A percentile compares a stretch with the other conserved stretches of the same genome.
Conservation (phyloP, 2,797 vertebrate species). For the Parauchenoglanis punctatus region DNA sequence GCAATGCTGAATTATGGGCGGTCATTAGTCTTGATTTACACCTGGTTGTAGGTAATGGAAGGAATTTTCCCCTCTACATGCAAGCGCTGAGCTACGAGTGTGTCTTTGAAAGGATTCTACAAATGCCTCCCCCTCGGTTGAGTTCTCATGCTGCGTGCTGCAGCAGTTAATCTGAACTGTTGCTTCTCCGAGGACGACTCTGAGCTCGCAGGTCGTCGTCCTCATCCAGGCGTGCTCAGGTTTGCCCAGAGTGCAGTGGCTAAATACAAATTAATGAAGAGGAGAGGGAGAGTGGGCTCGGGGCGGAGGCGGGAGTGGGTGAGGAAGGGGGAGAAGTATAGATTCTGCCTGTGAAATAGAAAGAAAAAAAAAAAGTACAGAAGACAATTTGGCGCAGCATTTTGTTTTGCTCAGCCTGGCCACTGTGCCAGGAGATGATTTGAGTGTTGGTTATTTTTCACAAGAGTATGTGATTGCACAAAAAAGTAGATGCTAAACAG, state of each 20-base stretch:
- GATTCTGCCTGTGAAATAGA: slow-evolving; percentile 68
- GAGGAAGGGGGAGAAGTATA: slow-evolving; percentile 57
- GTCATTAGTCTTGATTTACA: slow-evolving; percentile 26
- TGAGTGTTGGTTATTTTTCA: slow-evolving; percentile 99
- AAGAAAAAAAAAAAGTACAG: slow-evolving; percentile 78
- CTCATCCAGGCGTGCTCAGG: slow-evolving; percentile 61
- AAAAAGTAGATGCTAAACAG: slow-evolving; percentile 98
- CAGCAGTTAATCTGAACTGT: slow-evolving; percentile 1
- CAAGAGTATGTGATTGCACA: slow-evolving; percentile 97
- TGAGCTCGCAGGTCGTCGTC: slow-evolving; percentile 40
- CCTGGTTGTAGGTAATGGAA: background rate
- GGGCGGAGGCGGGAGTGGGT: slow-evolving; percentile 64
- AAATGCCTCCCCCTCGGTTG: background rate
- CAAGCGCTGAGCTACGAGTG: background rate
- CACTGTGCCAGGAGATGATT: slow-evolving; percentile 97
- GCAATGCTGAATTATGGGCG: slow-evolving; percentile 23
- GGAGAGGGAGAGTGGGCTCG: slow-evolving; percentile 62
- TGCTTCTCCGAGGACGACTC: slow-evolving; percentile 7
- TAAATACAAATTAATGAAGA: slow-evolving; percentile 63
- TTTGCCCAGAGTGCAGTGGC: slow-evolving; percentile 68
- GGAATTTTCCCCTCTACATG: background rate
- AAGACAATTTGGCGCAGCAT: slow-evolving; percentile 94
- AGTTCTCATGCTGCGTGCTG: background rate
- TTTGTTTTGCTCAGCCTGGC: slow-evolving; percentile 86
- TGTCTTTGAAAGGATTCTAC: slow-evolving; percentile 10